Evolutionary conservation across 2,113 vertebrate genomes (phyloP).

Genomic region (Sisor rabdophorus): DNA sequence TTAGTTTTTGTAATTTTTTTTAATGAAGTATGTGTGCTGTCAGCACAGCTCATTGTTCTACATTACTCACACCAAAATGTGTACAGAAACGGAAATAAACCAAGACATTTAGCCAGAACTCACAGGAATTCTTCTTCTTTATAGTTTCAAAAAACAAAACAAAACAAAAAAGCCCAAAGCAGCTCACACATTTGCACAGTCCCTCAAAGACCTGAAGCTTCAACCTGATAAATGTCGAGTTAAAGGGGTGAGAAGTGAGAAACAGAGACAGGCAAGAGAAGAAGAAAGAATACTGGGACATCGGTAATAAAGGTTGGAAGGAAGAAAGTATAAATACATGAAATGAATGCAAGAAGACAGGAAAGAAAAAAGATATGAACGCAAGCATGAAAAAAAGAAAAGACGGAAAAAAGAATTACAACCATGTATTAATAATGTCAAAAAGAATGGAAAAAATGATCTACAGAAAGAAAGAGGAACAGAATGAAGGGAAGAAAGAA

Average conservation of each 20-base stretch:
- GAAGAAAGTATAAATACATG: not conserved
- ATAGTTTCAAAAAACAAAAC: not conserved
- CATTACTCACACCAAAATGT: not conserved
- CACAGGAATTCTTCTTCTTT: not conserved
- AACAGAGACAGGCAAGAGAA: conserved; percentile 48
- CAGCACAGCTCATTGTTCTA: conserved; percentile 1
- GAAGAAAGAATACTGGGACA: conserved; percentile 36
- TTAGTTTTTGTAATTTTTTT: not conserved
- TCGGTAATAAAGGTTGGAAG: not conserved
- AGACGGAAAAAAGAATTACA: no score
- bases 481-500: no score
- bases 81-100: not conserved
- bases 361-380: conserved; percentile 40
- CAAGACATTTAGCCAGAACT: not conserved
- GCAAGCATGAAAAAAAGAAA: no score
- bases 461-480: no score
- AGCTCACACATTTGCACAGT: not conserved
- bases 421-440: no score
- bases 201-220: not conserved
- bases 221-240: conserved; percentile 20
- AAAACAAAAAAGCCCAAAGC: no score
- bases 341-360: not conserved
- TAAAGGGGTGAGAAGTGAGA: conserved; percentile 45
- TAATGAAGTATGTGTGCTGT: not conserved
- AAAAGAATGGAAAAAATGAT: no score